Conservation (phyloP, 2,888 invertebrate species). For the Lordiphosa fenestrarum region DNA sequence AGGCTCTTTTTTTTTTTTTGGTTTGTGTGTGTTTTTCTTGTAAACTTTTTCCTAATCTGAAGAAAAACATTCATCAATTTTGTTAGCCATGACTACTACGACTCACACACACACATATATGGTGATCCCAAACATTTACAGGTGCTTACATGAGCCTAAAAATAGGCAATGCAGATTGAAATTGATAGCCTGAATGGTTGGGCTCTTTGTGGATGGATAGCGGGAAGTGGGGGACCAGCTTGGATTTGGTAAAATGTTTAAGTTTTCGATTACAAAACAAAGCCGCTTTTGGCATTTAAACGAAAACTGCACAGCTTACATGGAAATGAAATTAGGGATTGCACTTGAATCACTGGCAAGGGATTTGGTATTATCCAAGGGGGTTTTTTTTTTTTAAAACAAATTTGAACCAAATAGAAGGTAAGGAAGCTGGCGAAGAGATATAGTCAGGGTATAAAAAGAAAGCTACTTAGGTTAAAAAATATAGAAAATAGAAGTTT, state of each 20-base stretch:
- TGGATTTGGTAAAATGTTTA: conserved; percentile 35
- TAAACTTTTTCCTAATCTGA: conserved; percentile 27
- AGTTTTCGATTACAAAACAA: conserved; percentile 51
- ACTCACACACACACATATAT: conserved; percentile 1
- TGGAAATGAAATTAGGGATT: conserved; percentile 20
- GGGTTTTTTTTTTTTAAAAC: too few relatives aligned
- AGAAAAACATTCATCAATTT: conserved; percentile 69
- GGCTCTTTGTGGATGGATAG: too few relatives aligned
- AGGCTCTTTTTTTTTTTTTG: conserved; percentile 27
- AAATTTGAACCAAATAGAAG: too few relatives aligned
- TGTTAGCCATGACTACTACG: conserved; percentile 37
- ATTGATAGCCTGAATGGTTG: conserved; percentile 45
- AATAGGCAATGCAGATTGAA: conserved; percentile 61
- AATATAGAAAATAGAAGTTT: too few relatives aligned
- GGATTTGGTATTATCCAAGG: too few relatives aligned
- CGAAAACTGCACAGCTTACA: conserved; percentile 12
- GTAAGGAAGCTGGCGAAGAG: too few relatives aligned
- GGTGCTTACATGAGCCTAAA: conserved; percentile 56
- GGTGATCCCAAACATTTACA: conserved; percentile 43
- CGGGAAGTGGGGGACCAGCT: too few relatives aligned
- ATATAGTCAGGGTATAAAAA: too few relatives aligned
- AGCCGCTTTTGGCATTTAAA: conserved; percentile 36
- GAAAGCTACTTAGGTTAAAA: too few relatives aligned
- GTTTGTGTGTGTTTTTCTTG: conserved; percentile 25
- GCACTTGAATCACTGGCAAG: too few relatives aligned